A percentile compares a stretch with the other conserved stretches of the same genome.
Evolutionary conservation across 2,113 vertebrate species (phyloP).

Genomic region (Cettia cetti): DNA sequence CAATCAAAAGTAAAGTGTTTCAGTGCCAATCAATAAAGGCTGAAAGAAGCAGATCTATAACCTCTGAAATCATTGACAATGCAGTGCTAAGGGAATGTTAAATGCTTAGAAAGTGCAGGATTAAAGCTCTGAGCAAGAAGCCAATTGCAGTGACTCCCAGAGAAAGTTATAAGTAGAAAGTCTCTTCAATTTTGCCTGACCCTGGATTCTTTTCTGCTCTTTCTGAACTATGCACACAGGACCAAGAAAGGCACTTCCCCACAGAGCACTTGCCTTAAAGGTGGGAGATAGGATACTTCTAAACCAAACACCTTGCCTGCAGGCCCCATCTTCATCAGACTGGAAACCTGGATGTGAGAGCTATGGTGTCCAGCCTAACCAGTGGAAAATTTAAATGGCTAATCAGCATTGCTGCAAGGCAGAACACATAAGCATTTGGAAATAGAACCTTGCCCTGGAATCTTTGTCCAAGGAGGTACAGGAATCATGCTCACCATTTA

Average conservation of each 20-base stretch:
- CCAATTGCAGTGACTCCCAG: background rate
- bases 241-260: fast-evolving
- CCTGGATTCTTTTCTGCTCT: background rate
- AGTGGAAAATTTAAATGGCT: background rate
- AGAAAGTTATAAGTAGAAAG: background rate
- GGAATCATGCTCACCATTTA: background rate
- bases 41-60: background rate
- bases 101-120: background rate
- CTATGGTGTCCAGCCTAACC: background rate
- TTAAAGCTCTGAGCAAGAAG: background rate
- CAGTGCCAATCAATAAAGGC: constrained; percentile 9
- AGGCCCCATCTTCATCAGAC: background rate
- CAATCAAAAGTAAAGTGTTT: constrained; percentile 37
- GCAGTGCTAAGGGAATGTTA: background rate
- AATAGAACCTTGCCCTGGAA: background rate
- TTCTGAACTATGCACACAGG: background rate
- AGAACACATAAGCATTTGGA: background rate
- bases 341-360: background rate
- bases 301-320: background rate
- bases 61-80: background rate
- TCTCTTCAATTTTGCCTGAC: background rate
- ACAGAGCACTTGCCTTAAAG: background rate
- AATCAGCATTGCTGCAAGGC: background rate
- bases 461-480: background rate
- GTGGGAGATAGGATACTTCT: background rate